Percentiles rank a stretch among this genome's conserved stretches.
Conservation (phyloP, 2,797 vertebrate genomes). For the Erethizon dorsatum region DNA sequence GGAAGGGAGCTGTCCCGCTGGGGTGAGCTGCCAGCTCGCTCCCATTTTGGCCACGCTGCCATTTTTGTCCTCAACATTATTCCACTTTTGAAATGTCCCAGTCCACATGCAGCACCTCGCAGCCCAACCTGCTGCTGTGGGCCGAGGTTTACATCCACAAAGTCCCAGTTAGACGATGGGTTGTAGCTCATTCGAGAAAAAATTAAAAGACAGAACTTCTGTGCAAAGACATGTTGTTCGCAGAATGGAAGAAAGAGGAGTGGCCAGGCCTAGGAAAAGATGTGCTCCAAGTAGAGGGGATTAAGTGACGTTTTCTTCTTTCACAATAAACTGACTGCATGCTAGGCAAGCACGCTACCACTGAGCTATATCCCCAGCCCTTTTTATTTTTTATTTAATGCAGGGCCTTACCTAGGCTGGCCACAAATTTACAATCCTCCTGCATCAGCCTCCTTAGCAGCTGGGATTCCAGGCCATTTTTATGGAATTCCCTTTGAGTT, state of each 20-base stretch:
- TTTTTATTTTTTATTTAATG: not conserved
- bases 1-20: no score
- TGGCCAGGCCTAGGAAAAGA: not conserved
- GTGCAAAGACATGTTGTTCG: not conserved
- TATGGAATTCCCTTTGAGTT: not conserved
- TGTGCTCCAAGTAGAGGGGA: rapidly evolving
- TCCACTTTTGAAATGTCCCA: not conserved
- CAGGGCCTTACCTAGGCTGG: not conserved
- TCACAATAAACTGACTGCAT: not conserved
- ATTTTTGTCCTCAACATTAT: no score
- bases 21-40: rapidly evolving
- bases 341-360: not conserved
- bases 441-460: not conserved
- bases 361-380: not conserved
- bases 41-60: not conserved
- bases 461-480: not conserved
- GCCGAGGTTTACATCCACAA: not conserved
- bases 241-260: not conserved
- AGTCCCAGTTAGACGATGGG: not conserved
- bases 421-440: not conserved
- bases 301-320: not conserved
- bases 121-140: not conserved
- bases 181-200: not conserved
- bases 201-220: not conserved
- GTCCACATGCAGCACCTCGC: rapidly evolving